Evolutionary conservation across 2,113 vertebrate genomes (phyloP).

Genomic region (Uropsilus gracilis): DNA sequence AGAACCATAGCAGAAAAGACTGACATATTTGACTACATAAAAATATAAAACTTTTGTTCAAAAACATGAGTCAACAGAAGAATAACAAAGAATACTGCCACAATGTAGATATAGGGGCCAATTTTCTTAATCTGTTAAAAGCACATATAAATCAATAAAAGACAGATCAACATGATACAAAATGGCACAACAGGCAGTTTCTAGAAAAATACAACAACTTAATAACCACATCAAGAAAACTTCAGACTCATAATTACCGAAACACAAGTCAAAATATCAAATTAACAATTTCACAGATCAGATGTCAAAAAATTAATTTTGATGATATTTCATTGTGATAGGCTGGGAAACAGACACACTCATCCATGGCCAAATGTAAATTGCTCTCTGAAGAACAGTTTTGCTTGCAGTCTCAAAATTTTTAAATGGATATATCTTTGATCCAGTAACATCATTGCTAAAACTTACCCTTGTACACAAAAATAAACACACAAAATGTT

Average conservation of each 20-base stretch:
- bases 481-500: background rate
- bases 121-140: constrained; percentile 7
- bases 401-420: background rate
- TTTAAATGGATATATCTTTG: background rate
- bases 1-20: background rate
- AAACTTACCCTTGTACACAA: constrained; percentile 9
- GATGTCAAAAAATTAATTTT: background rate
- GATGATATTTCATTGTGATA: background rate
- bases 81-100: constrained; percentile 17
- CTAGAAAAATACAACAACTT: background rate
- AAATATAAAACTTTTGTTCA: background rate
- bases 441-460: background rate
- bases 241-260: background rate
- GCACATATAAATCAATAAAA: background rate
- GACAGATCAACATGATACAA: background rate
- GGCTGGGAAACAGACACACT: background rate
- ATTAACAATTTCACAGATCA: background rate
- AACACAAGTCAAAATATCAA: background rate
- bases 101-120: background rate
- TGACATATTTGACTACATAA: background rate
- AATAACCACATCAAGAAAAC: background rate
- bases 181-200: background rate
- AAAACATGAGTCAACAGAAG: background rate
- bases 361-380: background rate
- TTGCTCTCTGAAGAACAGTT: background rate